Base-by-base conservation (phyloP, 2,113 vertebrate genomes). In the Piprites chloris region DNA sequence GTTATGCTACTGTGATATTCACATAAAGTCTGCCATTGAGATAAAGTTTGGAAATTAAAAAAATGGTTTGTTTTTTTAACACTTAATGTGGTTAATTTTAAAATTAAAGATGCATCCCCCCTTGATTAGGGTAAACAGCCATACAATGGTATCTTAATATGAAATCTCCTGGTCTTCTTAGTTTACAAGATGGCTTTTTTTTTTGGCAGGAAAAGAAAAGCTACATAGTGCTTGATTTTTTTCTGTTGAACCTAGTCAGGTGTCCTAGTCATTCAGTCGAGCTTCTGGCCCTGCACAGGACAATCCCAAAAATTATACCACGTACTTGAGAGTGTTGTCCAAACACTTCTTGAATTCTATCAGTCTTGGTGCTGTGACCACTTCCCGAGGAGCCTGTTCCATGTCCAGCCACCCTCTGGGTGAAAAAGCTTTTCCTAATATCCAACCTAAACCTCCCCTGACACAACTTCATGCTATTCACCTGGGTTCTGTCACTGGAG, bases 71-170 rank as follows among this genome's bases (percentile, higher is more conserved):
- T 3, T 77, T 67, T 82, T 73, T 66, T 69, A 53, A 20, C 9
- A 33, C 21, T 30, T 33, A 21, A 14, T 42, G 8, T 21, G 32
- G 5, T 30, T 77, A 20, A 59, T 30, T 90, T 86, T 44, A 68
- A 47, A 84, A 77, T 53, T 63, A 74, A 50, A 76, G 35, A 41
- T 0, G 5, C 9, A 7, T 12, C 33, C 15, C 17, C 47, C 55
- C 19, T 21, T 44, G n/a, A 33, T 52, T 72, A 39, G 55, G 33
- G 8, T 59, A 68, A 82, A 44, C 0, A 2, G 0, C 0, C 24
- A 42, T 14, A 49, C 32, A 83, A 35, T 30, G 4, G 6, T 62
- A 41, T 39, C 52, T 55, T 59, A 35, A 9, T 33, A 69, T 16
- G 12, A 30, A 32, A 62, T 46, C 28, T 49, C 14, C 17, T 32